phyloP scores from a whole-genome alignment of 2,113 vertebrate genomes.

The Phoxinus phoxinus region DNA sequence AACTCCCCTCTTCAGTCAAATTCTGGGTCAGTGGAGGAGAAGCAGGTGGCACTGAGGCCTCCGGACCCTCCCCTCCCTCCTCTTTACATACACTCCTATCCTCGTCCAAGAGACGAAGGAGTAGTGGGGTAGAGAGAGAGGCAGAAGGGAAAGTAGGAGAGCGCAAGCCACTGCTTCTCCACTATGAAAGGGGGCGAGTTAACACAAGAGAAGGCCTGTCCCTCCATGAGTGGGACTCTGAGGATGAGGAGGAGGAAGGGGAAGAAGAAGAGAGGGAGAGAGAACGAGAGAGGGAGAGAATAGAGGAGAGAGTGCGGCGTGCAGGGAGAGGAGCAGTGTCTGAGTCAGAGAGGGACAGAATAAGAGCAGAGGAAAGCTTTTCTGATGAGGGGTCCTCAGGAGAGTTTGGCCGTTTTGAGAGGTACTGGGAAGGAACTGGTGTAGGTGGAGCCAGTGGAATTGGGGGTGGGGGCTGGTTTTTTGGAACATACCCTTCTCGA shows the following conservation, averaged over 20 bases:
- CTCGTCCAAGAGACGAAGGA: constrained; percentile 73
- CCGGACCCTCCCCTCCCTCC: constrained; percentile 69
- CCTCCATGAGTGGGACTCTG: constrained; percentile 81
- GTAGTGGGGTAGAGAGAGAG: constrained; percentile 71
- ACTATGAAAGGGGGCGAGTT: constrained; percentile 76
- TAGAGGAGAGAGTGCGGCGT: constrained; percentile 67
- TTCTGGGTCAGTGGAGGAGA: constrained; percentile 79
- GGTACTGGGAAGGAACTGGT: constrained; percentile 84
- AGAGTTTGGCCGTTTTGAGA: constrained; percentile 82
- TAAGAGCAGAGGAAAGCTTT: constrained; percentile 75
- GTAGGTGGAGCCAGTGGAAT: constrained; percentile 72
- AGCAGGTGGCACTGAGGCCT: constrained; percentile 61
- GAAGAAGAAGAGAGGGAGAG: constrained; percentile 69
- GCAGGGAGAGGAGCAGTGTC: constrained; percentile 73
- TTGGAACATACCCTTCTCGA: constrained; percentile 87
- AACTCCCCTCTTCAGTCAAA: constrained; percentile 81
- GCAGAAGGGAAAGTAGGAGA: constrained; percentile 71
- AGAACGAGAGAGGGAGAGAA: constrained; percentile 60
- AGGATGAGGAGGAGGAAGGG: constrained; percentile 71
- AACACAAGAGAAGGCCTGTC: constrained; percentile 78
- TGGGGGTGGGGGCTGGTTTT: constrained; percentile 83
- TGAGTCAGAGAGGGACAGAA: constrained; percentile 78
- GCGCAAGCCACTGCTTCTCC: constrained; percentile 76
- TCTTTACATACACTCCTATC: constrained; percentile 76
- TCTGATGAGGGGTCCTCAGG: constrained; percentile 79